Percentiles rank a stretch among this genome's conserved stretches.
These are phyloP conservation scores for Abrostola triplasia DNA, from an alignment of 2,888 invertebrate genomes.

Conservation along the genomic window DNA sequence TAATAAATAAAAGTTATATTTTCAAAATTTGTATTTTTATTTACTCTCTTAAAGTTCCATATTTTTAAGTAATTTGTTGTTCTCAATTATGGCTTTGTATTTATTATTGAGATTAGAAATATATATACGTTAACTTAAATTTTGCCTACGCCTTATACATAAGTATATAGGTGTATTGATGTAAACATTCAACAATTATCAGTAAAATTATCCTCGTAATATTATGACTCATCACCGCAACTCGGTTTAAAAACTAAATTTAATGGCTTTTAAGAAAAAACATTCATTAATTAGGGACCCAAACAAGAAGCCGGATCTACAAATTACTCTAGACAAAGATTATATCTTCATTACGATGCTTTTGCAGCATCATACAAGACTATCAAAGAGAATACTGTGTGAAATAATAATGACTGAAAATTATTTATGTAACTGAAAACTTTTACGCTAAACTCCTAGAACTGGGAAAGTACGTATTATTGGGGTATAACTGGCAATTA, in stretches of 20 bases:
- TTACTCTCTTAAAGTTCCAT: constrained; percentile 19
- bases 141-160: no score
- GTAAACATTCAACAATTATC: no score
- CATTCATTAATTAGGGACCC: constrained; percentile 39
- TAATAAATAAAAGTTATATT: constrained; percentile 82
- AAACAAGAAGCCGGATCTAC: constrained; percentile 35
- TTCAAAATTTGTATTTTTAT: constrained; percentile 59
- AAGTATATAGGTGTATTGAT: no score
- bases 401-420: neutral
- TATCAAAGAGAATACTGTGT: no score
- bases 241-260: constrained; percentile 1
- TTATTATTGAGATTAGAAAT: no score
- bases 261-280: constrained; percentile 41
- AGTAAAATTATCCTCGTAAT: no score
- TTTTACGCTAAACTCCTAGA: neutral
- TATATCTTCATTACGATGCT: constrained; percentile 27
- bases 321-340: constrained; percentile 42
- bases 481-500: no score
- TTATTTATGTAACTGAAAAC: neutral
- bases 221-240: neutral
- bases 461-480: neutral
- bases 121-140: no score
- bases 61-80: neutral
- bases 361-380: constrained; percentile 33
- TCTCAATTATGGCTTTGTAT: no score